Evolutionary conservation across 2,888 invertebrate genomes (phyloP), one percentile per base, ranked within the genome.

Genomic region (Drosophila imparisetae): DNA sequence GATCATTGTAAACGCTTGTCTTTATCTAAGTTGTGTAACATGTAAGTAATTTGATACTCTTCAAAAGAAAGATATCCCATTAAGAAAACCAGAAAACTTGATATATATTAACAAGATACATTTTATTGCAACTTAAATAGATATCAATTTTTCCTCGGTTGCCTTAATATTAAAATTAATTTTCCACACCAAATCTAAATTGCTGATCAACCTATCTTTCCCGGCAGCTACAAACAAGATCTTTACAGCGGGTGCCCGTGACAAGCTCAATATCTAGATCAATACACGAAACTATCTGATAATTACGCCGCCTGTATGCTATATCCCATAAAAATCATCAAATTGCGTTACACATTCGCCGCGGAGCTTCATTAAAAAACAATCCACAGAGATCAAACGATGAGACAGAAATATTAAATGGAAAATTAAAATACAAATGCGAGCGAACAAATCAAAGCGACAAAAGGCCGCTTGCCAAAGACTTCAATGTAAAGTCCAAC

Each of bases 321-420:
- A 79, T 81, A 77, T 67, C 81, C 86, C 83, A 88, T 88, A 86
- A 85, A 88, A 88, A 77, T 81, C 79, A 88, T 86, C 71, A 85
- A 85, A 85, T 81, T 87, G 69, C 78, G 86, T 80, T 87, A 84
- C 88, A 80, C 83, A 87, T 86, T 80, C 75, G 61, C 81, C 50
- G 71, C 67, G 71, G 71, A 68, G 66, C 81, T 86, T 88, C 81
- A 85, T 85, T 88, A 88, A 85, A 85, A 86, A 79, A 74, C 85
- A 88, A 88, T 85, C 88, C 86, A 58, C 24, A 8, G 45, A 45
- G 45, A 45, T 45, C 24, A 45, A 24, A 24, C 53, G 53, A 48
- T 54, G 38, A 38, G 55, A 55, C 32, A 50, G 55, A 54, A 53
- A 60, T 57, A 55, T 50, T 27, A 32, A 48, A 69, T 69, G 48